phyloP scores from a whole-genome alignment of 2,888 invertebrate genomes.

The Odontomyia ornata region DNA sequence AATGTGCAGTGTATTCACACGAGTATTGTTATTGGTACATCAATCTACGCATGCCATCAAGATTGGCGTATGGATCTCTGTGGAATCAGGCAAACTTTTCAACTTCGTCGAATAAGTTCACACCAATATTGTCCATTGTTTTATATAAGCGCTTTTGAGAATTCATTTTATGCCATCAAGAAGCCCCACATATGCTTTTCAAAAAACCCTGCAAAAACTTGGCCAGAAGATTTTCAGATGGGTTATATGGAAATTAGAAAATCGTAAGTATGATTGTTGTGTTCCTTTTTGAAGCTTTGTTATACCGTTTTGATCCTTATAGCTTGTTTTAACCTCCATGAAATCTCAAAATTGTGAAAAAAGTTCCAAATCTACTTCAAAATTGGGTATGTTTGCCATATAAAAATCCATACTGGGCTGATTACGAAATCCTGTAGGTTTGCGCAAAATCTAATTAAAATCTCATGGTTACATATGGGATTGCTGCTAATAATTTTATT shows the following conservation, averaged over 20 bases:
- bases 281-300: too few relatives aligned
- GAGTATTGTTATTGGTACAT: constrained; percentile 60
- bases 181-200: constrained; percentile 56
- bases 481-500: too few relatives aligned
- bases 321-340: too few relatives aligned
- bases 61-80: constrained; percentile 61
- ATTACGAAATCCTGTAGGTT: too few relatives aligned
- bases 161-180: constrained; percentile 59
- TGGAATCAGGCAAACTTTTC: constrained; percentile 58
- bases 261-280: constrained; percentile 50
- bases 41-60: constrained; percentile 58
- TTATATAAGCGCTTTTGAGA: constrained; percentile 61
- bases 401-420: too few relatives aligned
- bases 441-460: too few relatives aligned
- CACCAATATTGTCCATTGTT: constrained; percentile 61
- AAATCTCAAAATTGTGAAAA: too few relatives aligned
- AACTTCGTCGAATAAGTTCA: constrained; percentile 55
- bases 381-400: too few relatives aligned
- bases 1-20: constrained; percentile 62
- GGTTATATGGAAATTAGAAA: constrained; percentile 59
- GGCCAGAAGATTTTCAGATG: constrained; percentile 59
- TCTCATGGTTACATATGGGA: too few relatives aligned
- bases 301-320: too few relatives aligned
- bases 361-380: too few relatives aligned
- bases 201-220: constrained; percentile 52